Evolutionary conservation across 2,888 invertebrate species (phyloP).

Genomic region (Theretra japonica): DNA sequence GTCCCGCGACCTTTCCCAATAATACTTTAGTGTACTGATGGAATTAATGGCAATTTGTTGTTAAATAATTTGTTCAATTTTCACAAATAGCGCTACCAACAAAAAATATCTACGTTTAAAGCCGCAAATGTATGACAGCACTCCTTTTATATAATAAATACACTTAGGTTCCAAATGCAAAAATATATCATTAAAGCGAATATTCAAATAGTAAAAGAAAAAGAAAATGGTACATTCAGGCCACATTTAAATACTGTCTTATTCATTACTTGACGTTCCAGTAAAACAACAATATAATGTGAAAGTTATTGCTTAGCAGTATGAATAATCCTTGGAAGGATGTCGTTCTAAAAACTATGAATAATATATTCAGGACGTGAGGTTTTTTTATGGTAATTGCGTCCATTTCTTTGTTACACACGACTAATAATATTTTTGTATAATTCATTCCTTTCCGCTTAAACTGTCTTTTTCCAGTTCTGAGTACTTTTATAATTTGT

Average conservation of each 20-base stretch:
- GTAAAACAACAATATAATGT: conserved; percentile 15
- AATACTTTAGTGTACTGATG: too few relatives aligned
- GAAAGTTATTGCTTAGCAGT: neutral
- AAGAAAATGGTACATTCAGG: neutral
- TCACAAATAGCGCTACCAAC: too few relatives aligned
- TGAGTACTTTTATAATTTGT: conserved; percentile 10
- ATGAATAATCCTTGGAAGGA: conserved; percentile 25
- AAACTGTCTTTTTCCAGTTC: conserved; percentile 4
- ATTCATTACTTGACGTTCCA: neutral
- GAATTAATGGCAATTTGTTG: too few relatives aligned
- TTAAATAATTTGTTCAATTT: too few relatives aligned
- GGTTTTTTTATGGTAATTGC: conserved; percentile 22
- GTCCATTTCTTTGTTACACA: conserved; percentile 20
- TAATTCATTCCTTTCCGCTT: conserved; percentile 11
- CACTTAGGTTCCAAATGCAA: too few relatives aligned
- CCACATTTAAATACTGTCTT: conserved; percentile 1
- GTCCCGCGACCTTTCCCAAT: too few relatives aligned
- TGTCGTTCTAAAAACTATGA: conserved; percentile 25
- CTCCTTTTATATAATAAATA: too few relatives aligned
- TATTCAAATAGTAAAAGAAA: neutral
- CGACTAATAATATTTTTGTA: neutral
- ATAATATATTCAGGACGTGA: conserved; percentile 24
- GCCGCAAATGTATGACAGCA: too few relatives aligned
- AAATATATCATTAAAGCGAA: too few relatives aligned
- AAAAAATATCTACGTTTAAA: too few relatives aligned